A percentile compares a stretch with the other conserved stretches of the same genome.
Conservation (phyloP, 2,888 invertebrate species). For the Pycnomerus fuliginosus region DNA sequence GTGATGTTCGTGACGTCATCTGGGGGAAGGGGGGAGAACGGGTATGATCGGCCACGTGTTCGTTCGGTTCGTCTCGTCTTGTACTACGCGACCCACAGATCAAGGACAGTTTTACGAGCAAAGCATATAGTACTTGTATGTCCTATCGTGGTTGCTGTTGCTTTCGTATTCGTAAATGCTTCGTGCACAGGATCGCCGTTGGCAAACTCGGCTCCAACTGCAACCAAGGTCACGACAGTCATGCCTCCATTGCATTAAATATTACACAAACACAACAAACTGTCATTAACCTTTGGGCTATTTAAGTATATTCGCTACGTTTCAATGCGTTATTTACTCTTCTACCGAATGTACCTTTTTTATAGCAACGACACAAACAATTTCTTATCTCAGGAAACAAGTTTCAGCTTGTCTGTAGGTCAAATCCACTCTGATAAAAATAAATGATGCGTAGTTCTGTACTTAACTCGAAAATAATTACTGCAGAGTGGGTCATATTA, state of each 20-base stretch:
- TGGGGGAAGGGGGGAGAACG: conserved; percentile 30
- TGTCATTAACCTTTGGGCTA: conserved; percentile 26
- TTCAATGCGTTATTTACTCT: background rate
- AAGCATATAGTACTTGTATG: conserved; percentile 50
- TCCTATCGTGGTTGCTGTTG: conserved; percentile 38
- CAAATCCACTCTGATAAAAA: no score
- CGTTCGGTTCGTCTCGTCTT: conserved; percentile 43
- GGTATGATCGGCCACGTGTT: conserved; percentile 48
- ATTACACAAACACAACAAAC: conserved; percentile 38
- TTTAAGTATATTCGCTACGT: conserved; percentile 16
- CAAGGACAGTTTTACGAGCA: conserved; percentile 56
- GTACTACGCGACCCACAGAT: conserved; percentile 55
- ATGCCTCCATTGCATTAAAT: conserved; percentile 45
- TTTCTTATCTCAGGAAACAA: no score
- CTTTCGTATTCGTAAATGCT: conserved; percentile 43
- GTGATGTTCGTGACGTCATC: conserved; percentile 52
- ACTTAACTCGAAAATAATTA: no score
- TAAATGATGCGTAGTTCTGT: no score
- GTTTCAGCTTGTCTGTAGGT: no score
- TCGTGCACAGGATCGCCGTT: conserved; percentile 25
- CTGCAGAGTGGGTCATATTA: no score
- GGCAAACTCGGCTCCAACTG: conserved; percentile 37
- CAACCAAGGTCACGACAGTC: conserved; percentile 51
- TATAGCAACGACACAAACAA: no score
- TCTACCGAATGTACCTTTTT: background rate